Base-by-base conservation (phyloP, 2,113 vertebrate genomes). In the Trematomus loennbergii region DNA sequence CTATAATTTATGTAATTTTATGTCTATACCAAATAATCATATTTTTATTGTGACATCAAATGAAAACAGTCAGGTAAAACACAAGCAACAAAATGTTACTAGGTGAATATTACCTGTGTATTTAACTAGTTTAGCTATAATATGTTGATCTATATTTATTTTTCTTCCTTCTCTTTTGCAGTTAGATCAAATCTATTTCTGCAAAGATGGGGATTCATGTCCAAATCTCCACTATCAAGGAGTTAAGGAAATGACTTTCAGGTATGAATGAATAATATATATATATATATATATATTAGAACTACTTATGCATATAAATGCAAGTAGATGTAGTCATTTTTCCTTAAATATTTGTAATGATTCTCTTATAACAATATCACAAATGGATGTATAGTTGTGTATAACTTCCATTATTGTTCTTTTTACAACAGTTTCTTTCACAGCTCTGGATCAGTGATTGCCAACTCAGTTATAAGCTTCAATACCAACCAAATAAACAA, bases 401-500 rank as follows among this genome's bases (percentile, higher is more conserved):
- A 29, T 18, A 16, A 73, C 48, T 13, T 17, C 0, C 48, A 12
- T 45, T 54, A 13, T 17, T 13, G 50, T 46, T 7, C 25, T 79
- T 40, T 29, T 43, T 33, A 22, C 25, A 12, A 52, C 63, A 18
- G 11, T 52, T 71, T 48, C 50, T 8, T 75, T 81, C 61, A 50
- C 82, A 93, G 92, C 0, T 53, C 68, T 4, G 89, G 85, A 62
- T 86, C 91, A 22, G 85, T 93, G 20, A 88, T 92, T 0, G 91
- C 91, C 29, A 75, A 72, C 29, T 0, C 61, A 36, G 85, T 9
- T 54, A 0, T 93, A 12, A 7, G 62, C 22, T 94, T 94, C 43
- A 4, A 69, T 5, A 75, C 71, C 0, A 0, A 0, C 0, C 1
- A 0, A 0, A 84, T 90, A 33, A 29, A 85, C 89, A 68, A 0